phyloP scores from a whole-genome alignment of 2,797 vertebrate genomes.

The Rhinella marina region DNA sequence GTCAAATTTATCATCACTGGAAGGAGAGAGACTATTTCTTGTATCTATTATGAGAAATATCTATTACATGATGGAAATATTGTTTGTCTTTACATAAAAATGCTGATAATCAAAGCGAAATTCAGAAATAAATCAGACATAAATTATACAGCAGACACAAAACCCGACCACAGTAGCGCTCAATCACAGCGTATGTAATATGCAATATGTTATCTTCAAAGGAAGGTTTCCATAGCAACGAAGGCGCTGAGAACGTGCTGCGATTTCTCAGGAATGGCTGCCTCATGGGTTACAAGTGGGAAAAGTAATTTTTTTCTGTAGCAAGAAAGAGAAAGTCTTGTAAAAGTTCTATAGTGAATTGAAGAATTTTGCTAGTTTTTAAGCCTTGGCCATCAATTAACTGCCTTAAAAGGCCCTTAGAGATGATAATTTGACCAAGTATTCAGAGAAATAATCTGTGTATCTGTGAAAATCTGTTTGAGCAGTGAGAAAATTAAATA shows the following conservation, averaged over 20 bases:
- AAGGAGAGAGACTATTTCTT: background rate
- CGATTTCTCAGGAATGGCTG: background rate
- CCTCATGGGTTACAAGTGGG: background rate
- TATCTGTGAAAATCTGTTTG: too few relatives aligned
- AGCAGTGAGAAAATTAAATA: too few relatives aligned
- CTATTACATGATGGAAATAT: background rate
- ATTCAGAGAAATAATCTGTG: too few relatives aligned
- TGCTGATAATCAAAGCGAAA: background rate
- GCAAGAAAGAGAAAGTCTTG: background rate
- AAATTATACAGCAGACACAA: background rate
- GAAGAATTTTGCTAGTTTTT: background rate
- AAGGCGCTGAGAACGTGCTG: background rate
- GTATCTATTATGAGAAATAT: background rate
- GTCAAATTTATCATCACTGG: background rate
- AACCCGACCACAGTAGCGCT: background rate
- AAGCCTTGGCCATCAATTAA: background rate
- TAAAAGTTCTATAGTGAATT: background rate
- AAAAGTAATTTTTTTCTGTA: background rate
- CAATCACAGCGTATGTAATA: background rate
- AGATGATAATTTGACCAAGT: background rate
- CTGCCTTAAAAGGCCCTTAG: too few relatives aligned
- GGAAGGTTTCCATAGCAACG: slow-evolving; percentile 31
- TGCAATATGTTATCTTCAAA: slow-evolving; percentile 37
- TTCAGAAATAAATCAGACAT: background rate
- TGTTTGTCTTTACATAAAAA: background rate